Evolutionary conservation across 1,140 invertebrate species (phyloP).

Genomic region (Goniozus legneri): DNA sequence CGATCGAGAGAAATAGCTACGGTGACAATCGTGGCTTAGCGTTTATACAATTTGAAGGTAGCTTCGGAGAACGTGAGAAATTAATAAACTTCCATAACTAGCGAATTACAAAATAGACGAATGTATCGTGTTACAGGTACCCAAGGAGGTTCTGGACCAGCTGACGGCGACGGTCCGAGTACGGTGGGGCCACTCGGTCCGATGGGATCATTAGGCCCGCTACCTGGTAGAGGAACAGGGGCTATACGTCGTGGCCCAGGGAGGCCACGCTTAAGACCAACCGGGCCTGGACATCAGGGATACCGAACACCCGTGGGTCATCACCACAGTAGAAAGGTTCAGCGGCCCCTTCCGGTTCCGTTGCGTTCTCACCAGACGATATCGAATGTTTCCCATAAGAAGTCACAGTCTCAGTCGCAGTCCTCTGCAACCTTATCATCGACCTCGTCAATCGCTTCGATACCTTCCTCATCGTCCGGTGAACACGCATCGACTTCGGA

Average conservation of each 20-base stretch:
- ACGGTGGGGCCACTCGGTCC: slow-evolving; percentile 35
- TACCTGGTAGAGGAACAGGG: slow-evolving; percentile 18
- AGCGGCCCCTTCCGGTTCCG: slow-evolving; percentile 48
- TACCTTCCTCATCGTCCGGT: slow-evolving; percentile 3
- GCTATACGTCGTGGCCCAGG: slow-evolving; percentile 66
- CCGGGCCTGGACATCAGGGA: slow-evolving; percentile 61
- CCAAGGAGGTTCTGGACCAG: slow-evolving; percentile 20
- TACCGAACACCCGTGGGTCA: slow-evolving; percentile 54
- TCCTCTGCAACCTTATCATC: slow-evolving; percentile 18
- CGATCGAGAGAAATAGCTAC: no score
- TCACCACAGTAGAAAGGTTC: slow-evolving; percentile 38
- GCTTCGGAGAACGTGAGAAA: no score
- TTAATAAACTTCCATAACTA: no score
- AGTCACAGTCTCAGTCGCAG: slow-evolving; percentile 19
- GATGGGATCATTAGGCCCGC: slow-evolving; percentile 20
- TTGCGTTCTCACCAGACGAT: slow-evolving; percentile 39
- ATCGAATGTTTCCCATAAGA: slow-evolving; percentile 17
- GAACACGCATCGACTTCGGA: slow-evolving; percentile 13
- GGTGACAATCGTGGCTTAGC: no score
- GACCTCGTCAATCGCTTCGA: slow-evolving; percentile 28
- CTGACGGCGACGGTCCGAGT: slow-evolving; percentile 41
- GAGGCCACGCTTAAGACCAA: slow-evolving; percentile 66
- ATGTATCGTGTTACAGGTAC: slow-evolving; percentile 30
- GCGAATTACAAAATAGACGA: no score
- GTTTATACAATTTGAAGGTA: no score